Conservation (phyloP, 2,797 vertebrate genomes). For the Chanos chanos region DNA sequence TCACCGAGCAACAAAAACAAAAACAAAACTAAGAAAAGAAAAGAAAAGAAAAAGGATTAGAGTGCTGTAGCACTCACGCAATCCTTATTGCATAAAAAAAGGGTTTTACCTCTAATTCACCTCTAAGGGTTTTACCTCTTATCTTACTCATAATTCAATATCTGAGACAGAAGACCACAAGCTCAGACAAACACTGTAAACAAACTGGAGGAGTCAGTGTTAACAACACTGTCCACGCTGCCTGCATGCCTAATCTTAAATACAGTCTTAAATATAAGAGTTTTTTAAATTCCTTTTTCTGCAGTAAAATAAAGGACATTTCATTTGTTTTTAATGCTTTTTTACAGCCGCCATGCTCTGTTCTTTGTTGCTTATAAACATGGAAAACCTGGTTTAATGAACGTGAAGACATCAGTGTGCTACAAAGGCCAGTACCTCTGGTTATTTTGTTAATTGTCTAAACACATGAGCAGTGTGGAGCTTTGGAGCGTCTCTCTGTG, state of each 20-base stretch:
- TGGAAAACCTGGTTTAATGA: constrained; percentile 47
- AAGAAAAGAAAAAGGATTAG: too few relatives aligned
- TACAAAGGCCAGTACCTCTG: constrained; percentile 46
- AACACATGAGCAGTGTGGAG: constrained; percentile 29
- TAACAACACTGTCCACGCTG: constrained; percentile 54
- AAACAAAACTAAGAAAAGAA: too few relatives aligned
- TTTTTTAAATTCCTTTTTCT: constrained; percentile 47
- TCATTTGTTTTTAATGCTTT: too few relatives aligned
- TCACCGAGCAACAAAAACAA: constrained; percentile 4
- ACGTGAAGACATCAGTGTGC: constrained; percentile 52
- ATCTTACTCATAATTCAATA: constrained; percentile 39
- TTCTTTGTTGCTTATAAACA: constrained; percentile 57
- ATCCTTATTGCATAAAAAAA: constrained; percentile 50
- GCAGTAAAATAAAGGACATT: constrained; percentile 48
- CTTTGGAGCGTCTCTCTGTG: too few relatives aligned
- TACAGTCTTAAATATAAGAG: constrained; percentile 26
- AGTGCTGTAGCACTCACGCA: constrained; percentile 40
- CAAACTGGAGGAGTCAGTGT: constrained; percentile 55
- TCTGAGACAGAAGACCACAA: constrained; percentile 46
- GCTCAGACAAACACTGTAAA: constrained; percentile 66
- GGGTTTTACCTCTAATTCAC: constrained; percentile 44
- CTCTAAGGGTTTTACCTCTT: constrained; percentile 26
- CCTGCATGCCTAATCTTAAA: constrained; percentile 37
- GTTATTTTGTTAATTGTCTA: too few relatives aligned
- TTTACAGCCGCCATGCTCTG: constrained; percentile 51